Percentiles rank a stretch among this genome's conserved stretches.
Conservation (phyloP, 2,113 vertebrate genomes). For the Cyrtonyx montezumae region DNA sequence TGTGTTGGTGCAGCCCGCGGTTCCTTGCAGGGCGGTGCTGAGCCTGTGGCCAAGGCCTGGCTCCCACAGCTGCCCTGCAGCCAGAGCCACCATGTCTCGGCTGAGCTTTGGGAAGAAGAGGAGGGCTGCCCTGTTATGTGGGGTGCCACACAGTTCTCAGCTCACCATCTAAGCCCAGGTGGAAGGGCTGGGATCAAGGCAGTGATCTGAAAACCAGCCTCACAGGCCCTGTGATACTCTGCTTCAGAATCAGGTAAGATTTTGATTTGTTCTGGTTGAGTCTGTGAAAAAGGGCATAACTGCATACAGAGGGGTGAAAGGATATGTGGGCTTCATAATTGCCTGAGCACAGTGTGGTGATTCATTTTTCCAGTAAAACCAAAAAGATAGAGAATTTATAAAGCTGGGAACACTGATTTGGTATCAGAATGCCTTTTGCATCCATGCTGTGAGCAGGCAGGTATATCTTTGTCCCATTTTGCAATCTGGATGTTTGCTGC, state of each 20-base stretch:
- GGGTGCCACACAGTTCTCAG: neutral
- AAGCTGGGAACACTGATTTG: neutral
- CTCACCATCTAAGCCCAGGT: accelerated
- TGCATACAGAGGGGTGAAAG: neutral
- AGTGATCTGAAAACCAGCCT: neutral
- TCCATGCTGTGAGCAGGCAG: neutral
- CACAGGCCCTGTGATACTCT: neutral
- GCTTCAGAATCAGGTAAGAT: neutral
- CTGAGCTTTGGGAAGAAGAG: neutral
- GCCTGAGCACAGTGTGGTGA: neutral
- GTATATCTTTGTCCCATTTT: neutral
- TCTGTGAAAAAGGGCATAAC: neutral
- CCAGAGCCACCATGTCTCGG: accelerated
- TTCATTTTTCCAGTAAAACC: neutral
- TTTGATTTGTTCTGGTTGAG: neutral
- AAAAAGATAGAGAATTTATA: neutral
- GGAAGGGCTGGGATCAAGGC: neutral
- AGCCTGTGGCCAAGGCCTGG: neutral
- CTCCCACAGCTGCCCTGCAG: neutral
- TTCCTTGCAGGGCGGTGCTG: neutral
- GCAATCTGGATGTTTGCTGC: neutral
- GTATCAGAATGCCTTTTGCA: neutral
- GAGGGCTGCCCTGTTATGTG: neutral
- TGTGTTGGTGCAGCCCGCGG: accelerated
- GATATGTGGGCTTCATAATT: neutral